A percentile compares a stretch with the other conserved stretches of the same genome.
phyloP scores from a whole-genome alignment of 2,888 invertebrate species.

The Ceriagrion tenellum region DNA sequence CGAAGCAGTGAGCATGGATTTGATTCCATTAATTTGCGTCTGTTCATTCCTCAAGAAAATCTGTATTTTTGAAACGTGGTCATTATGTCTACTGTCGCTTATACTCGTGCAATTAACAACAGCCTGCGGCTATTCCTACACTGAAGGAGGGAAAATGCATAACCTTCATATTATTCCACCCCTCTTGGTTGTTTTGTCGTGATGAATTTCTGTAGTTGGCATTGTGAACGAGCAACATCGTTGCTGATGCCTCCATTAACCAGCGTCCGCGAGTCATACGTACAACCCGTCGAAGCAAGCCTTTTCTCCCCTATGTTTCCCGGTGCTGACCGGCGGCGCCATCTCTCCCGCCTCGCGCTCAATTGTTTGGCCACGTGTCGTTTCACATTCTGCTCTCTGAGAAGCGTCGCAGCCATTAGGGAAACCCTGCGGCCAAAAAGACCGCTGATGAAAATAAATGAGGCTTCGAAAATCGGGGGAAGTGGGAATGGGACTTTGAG shows the following conservation, averaged over 20 bases:
- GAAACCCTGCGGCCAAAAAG: not conserved
- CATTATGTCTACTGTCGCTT: too few relatives aligned
- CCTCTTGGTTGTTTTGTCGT: not conserved
- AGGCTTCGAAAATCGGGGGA: not conserved
- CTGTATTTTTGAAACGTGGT: too few relatives aligned
- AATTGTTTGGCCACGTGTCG: conserved; percentile 28
- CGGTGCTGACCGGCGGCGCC: not conserved
- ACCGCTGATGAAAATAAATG: not conserved
- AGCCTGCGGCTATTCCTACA: not conserved
- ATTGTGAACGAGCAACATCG: not conserved
- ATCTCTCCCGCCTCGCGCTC: not conserved
- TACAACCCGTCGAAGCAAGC: not conserved
- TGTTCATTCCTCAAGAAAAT: too few relatives aligned
- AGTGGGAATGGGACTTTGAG: not conserved
- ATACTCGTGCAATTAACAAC: not conserved
- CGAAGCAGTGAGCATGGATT: too few relatives aligned
- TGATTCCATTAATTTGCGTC: too few relatives aligned
- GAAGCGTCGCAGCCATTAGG: not conserved
- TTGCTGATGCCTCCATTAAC: not conserved
- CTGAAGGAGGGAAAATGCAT: not conserved
- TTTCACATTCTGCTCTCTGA: not conserved
- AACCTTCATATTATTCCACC: not conserved
- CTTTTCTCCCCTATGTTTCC: not conserved
- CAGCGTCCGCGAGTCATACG: not conserved
- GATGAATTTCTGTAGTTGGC: not conserved